These are phyloP conservation scores for Tuberolachnus salignus DNA, from an alignment of 2,888 invertebrate genomes.

Conservation along the genomic window DNA sequence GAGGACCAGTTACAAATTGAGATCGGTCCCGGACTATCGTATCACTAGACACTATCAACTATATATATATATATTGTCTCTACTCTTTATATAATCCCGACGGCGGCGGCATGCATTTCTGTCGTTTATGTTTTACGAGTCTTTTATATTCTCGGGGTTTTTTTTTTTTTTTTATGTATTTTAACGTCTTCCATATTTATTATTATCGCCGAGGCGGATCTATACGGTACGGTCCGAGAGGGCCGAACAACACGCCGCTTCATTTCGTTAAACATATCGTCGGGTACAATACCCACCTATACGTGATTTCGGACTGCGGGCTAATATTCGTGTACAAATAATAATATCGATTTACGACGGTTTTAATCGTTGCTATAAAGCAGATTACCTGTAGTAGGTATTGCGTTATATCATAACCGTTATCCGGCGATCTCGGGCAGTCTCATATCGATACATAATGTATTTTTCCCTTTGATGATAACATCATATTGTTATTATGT, in stretches of 20 bases:
- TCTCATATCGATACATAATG: not conserved
- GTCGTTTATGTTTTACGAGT: slow-evolving; percentile 47
- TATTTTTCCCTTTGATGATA: not conserved
- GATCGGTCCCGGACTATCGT: slow-evolving; percentile 5
- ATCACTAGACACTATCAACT: no score
- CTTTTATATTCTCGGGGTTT: not conserved
- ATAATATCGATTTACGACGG: slow-evolving; percentile 14
- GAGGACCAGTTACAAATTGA: slow-evolving; percentile 29
- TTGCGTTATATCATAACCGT: no score
- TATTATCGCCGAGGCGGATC: slow-evolving; percentile 33
- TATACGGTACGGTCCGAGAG: slow-evolving; percentile 6
- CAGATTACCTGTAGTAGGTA: no score
- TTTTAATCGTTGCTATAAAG: slow-evolving; percentile 34
- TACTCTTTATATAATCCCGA: not conserved
- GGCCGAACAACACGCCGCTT: slow-evolving; percentile 12
- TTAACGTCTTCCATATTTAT: slow-evolving; percentile 2
- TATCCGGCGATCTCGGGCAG: slow-evolving; percentile 15
- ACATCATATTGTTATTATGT: no score
- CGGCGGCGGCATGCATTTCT: slow-evolving; percentile 5
- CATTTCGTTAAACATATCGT: no score
- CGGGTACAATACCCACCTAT: not conserved
- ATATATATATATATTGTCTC: slow-evolving; percentile 23
- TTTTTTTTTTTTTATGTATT: not conserved
- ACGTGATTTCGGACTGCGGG: slow-evolving; percentile 5
- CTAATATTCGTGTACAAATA: slow-evolving; percentile 26